Percentiles rank a stretch among this genome's conserved stretches.
These are phyloP conservation scores for Rhinatrema bivittatum DNA, from an alignment of 2,797 vertebrate genomes.

Conservation along the genomic window DNA sequence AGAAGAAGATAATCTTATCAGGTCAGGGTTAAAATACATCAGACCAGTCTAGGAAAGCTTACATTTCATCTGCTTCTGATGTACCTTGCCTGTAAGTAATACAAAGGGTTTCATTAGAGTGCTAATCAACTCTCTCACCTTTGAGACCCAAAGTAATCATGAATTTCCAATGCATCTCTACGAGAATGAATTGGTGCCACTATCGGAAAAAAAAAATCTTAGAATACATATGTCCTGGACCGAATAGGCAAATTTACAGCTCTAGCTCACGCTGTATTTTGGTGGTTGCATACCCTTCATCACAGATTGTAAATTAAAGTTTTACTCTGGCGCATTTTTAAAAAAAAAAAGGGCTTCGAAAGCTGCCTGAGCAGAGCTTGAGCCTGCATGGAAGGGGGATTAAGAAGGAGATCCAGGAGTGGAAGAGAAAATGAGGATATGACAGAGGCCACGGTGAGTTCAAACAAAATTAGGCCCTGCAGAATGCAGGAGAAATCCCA, in stretches of 20 bases:
- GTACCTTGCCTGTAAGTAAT: constrained; percentile 39
- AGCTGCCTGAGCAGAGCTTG: constrained; percentile 40
- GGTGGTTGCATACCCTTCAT: no score
- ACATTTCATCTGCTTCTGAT: constrained; percentile 22
- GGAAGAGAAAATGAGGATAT: constrained; percentile 92
- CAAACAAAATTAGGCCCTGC: constrained; percentile 98
- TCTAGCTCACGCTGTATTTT: no score
- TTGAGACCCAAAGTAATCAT: constrained; percentile 38
- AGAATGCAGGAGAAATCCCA: constrained; percentile 85
- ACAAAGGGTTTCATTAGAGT: constrained; percentile 37
- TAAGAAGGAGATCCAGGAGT: constrained; percentile 65
- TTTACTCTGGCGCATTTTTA: constrained; percentile 47
- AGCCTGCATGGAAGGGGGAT: constrained; percentile 45
- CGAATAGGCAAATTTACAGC: no score
- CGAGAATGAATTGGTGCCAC: constrained; percentile 11
- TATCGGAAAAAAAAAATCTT: constrained; percentile 5
- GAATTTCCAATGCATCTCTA: constrained; percentile 43
- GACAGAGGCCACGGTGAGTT: constrained; percentile 89
- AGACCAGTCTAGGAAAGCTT: not conserved
- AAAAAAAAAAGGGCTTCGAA: constrained; percentile 42
- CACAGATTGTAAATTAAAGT: constrained; percentile 48
- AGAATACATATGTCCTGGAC: constrained; percentile 5
- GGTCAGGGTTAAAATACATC: constrained; percentile 4
- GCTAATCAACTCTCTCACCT: constrained; percentile 39
- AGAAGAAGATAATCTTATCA: constrained; percentile 2